phyloP scores from a whole-genome alignment of 2,888 invertebrate genomes.

The Bimastos eiseni region DNA sequence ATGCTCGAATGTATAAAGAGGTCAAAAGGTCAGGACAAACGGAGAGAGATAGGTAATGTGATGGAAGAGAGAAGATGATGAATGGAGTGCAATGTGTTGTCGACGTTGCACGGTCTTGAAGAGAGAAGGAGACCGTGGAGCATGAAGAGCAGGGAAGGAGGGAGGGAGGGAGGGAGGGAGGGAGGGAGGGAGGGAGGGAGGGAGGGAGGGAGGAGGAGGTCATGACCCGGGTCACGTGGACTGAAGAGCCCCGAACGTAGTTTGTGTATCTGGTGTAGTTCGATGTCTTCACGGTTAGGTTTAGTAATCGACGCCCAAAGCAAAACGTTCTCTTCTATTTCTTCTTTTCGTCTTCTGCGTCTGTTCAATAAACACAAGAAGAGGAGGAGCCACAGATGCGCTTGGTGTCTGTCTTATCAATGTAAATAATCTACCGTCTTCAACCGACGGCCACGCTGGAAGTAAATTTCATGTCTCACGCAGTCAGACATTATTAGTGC shows the following conservation, averaged over 20 bases:
- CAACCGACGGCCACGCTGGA: not conserved
- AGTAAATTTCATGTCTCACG: not conserved
- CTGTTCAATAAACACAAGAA: not conserved
- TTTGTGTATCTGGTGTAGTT: not conserved
- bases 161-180: too few species aligned
- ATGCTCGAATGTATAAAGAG: not conserved
- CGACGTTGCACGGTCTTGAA: not conserved
- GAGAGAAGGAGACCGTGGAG: not conserved
- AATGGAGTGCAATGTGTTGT: not conserved
- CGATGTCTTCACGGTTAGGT: not conserved
- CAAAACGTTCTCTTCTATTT: not conserved
- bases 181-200: too few species aligned
- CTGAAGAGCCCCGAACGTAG: not conserved
- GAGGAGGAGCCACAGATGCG: not conserved
- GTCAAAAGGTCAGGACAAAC: not conserved
- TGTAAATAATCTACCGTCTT: not conserved
- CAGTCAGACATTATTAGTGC: not conserved
- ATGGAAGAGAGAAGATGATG: not conserved
- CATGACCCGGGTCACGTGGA: not conserved
- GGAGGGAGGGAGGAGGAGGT: not conserved
- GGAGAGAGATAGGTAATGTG: not conserved
- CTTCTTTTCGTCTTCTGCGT: not conserved
- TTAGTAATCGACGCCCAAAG: slow-evolving; percentile 6
- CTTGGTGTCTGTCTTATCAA: not conserved
- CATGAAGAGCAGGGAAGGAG: not conserved